Percentiles rank a stretch among this genome's conserved stretches.
phyloP scores from a whole-genome alignment of 2,797 vertebrate genomes.

The Lagorchestes hirsutus region DNA sequence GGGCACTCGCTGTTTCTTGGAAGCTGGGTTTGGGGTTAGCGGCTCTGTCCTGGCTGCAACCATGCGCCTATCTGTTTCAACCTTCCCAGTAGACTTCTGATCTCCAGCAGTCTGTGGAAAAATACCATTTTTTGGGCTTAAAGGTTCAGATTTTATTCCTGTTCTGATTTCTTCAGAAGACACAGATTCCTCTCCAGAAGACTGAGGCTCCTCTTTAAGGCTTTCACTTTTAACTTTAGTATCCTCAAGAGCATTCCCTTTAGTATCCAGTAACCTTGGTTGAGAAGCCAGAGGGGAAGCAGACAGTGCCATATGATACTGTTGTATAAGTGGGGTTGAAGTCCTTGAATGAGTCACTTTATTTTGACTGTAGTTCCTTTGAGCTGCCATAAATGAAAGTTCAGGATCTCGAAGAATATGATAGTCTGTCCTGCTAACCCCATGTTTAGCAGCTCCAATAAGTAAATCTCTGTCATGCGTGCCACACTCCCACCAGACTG shows the following conservation, averaged over 20 bases:
- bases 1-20: constrained; percentile 94
- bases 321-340: constrained; percentile 88
- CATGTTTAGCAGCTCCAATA: constrained; percentile 96
- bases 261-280: constrained; percentile 87
- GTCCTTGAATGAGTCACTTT: constrained; percentile 88
- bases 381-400: constrained; percentile 95
- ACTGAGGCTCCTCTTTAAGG: constrained; percentile 86
- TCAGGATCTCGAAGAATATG: constrained; percentile 98
- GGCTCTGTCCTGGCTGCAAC: constrained; percentile 97
- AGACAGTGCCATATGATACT: constrained; percentile 87
- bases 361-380: constrained; percentile 96
- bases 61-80: constrained; percentile 92
- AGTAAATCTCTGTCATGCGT: constrained; percentile 97
- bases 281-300: constrained; percentile 87
- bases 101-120: constrained; percentile 87
- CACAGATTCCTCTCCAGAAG: constrained; percentile 90
- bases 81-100: constrained; percentile 84
- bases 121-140: constrained; percentile 86
- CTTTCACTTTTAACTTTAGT: constrained; percentile 84
- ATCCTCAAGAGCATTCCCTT: constrained; percentile 87
- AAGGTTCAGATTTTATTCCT: constrained; percentile 88
- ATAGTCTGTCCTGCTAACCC: constrained; percentile 98
- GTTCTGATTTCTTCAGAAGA: constrained; percentile 85
- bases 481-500: constrained; percentile 98
- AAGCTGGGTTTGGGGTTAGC: constrained; percentile 94